Evolutionary conservation across 1,140 invertebrate genomes (phyloP), one percentile per base, ranked within the genome.

Genomic region (Anoplophora glabripennis): DNA sequence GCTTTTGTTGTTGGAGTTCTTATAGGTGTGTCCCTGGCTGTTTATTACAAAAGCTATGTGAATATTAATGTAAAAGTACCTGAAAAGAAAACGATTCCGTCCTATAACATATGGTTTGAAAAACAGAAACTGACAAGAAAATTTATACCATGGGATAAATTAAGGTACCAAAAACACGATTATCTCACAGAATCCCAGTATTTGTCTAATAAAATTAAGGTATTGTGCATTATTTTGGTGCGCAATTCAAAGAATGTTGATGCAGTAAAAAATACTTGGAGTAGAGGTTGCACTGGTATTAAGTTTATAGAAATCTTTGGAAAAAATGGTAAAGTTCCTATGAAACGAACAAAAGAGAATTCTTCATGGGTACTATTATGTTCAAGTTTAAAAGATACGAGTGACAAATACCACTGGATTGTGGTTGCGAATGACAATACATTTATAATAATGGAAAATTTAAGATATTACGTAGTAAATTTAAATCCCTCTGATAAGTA

Each of bases 381-480:
- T 54, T 55, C 68, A 40, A 44, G 15, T 11, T 35, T 72, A 40
- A 59, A 65, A 44, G 15, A 21, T 35, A 28, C 48, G 49, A 34
- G 42, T 47, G 36, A 52, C 42, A 18, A 58, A 11, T 65, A 66
- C 60, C 35, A 70, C 34, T 73, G 71, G 71, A 28, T 67, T 14
- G 53, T 73, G 38, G 49, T 72, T 28, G 61, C 68, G 7, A 66
- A 67, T 52, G 69, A 72, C 56, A 54, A 65, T 44, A 72, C 63
- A 36, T 73, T 69, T 63, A 59, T 63, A 4, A 54, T 73, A 37
- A 34, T 68, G 38, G 71, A 73, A 44, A 73, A 73, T 63, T 61
- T 73, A 11, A 59, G 71, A 18, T 63, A 58, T 17, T 67, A 67
- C 51, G 46, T 72, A 1, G 65, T 64, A 17, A 46, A 51, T 9